A percentile compares a stretch with the other conserved stretches of the same genome.
Conservation (phyloP, 2,888 invertebrate genomes). For the Cosmopolites sordidus region DNA sequence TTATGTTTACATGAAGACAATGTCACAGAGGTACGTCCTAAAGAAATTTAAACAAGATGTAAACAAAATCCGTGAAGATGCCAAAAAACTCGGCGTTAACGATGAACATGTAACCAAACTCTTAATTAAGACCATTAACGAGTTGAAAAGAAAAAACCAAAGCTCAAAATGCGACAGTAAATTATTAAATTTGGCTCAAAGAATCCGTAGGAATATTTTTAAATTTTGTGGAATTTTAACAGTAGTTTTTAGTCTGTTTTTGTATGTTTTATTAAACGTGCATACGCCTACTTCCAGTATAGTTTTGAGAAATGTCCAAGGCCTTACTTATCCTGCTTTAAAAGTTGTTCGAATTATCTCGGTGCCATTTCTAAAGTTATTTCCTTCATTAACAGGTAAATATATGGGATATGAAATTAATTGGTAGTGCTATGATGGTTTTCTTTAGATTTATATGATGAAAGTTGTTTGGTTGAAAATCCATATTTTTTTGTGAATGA, state of each 20-base stretch:
- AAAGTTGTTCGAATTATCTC: conserved; percentile 67
- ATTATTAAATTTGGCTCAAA: conserved; percentile 24
- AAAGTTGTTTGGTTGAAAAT: conserved; percentile 78
- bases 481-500: conserved; percentile 78
- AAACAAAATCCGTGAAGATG: conserved; percentile 55
- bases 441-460: conserved; percentile 69
- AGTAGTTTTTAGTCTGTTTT: conserved; percentile 41
- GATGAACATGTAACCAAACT: conserved; percentile 61
- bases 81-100: conserved; percentile 56
- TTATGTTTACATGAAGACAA: background rate
- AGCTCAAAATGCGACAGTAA: conserved; percentile 27
- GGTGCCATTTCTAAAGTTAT: conserved; percentile 70
- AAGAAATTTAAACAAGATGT: conserved; percentile 56
- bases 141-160: conserved; percentile 42
- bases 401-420: too few species aligned
- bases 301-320: conserved; percentile 69
- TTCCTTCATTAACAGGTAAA: conserved; percentile 69
- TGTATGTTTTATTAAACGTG: conserved; percentile 51
- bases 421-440: background rate
- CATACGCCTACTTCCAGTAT: conserved; percentile 63
- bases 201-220: conserved; percentile 13
- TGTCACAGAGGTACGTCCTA: conserved; percentile 35
- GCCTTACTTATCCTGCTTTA: conserved; percentile 76
- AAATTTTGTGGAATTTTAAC: conserved; percentile 29
- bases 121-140: conserved; percentile 55